These are phyloP conservation scores for Crotalus helleri DNA, from an alignment of 2,113 vertebrate species.

Conservation along the genomic window DNA sequence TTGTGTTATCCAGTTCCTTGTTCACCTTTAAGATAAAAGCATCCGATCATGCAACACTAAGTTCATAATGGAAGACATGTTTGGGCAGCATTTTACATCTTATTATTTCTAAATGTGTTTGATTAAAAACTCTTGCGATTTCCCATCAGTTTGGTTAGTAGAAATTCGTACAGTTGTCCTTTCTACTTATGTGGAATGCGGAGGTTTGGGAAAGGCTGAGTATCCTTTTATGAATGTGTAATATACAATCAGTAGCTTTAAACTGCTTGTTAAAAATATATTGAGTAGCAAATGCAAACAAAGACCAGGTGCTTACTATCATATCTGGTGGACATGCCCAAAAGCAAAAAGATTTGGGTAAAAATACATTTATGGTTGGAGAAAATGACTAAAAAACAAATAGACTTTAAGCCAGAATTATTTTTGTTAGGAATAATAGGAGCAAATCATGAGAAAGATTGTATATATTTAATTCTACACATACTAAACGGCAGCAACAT, in stretches of 20 bases:
- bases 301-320: too few relatives aligned
- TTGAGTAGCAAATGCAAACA: constrained; percentile 2
- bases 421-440: too few relatives aligned
- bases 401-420: too few relatives aligned
- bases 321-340: too few relatives aligned
- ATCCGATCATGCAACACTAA: constrained; percentile 60
- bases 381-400: too few relatives aligned
- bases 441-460: too few relatives aligned
- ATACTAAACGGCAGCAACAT: too few relatives aligned
- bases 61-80: constrained; percentile 62
- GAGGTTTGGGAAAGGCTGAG: not conserved
- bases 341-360: too few relatives aligned
- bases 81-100: not conserved
- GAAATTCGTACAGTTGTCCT: not conserved
- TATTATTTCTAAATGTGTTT: not conserved
- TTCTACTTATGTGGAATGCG: not conserved
- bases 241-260: constrained; percentile 70
- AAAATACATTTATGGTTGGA: too few relatives aligned
- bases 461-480: too few relatives aligned
- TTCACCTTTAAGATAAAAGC: constrained; percentile 68
- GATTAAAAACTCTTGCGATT: not conserved
- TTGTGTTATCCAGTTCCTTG: constrained; percentile 56
- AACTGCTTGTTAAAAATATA: constrained; percentile 73
- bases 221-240: constrained; percentile 67
- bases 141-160: not conserved